Conservation (phyloP, 1,140 invertebrate species). For the Caerostris extrusa region DNA sequence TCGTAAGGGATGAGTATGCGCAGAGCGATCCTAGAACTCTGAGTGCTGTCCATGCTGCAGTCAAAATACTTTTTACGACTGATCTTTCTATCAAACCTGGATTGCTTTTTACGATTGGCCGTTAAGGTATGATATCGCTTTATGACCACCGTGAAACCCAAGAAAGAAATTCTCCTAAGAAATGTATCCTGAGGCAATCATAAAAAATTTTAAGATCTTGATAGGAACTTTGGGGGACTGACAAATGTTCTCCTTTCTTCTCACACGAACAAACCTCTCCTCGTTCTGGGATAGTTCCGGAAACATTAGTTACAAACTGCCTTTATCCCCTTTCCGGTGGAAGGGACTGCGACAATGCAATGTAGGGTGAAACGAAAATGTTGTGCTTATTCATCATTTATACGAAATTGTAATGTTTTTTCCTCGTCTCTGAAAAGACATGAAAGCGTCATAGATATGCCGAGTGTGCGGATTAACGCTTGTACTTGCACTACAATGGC, state of each 20-base stretch:
- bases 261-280: not conserved
- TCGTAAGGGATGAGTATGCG: not conserved
- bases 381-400: not conserved
- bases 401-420: not conserved
- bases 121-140: slow-evolving; percentile 46
- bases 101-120: slow-evolving; percentile 60
- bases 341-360: slow-evolving; percentile 7
- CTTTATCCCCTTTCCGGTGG: not conserved
- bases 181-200: slow-evolving; percentile 28
- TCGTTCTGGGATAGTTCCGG: slow-evolving; percentile 16
- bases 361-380: slow-evolving; percentile 51
- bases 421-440: not conserved
- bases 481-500: too few relatives aligned
- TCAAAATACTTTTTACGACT: slow-evolving; percentile 5
- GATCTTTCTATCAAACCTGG: not conserved
- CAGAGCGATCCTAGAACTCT: not conserved
- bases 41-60: not conserved
- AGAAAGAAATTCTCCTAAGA: slow-evolving; percentile 29
- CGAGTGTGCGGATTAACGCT: too few relatives aligned
- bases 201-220: slow-evolving; percentile 33
- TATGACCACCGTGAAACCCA: slow-evolving; percentile 8
- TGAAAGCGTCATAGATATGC: not conserved
- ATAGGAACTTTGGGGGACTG: not conserved
- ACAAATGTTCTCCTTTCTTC: slow-evolving; percentile 50
- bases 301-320: slow-evolving; percentile 56